A percentile compares a stretch with the other conserved stretches of the same genome.
Conservation (phyloP, 2,888 invertebrate genomes). For the Galerucella calmariensis region DNA sequence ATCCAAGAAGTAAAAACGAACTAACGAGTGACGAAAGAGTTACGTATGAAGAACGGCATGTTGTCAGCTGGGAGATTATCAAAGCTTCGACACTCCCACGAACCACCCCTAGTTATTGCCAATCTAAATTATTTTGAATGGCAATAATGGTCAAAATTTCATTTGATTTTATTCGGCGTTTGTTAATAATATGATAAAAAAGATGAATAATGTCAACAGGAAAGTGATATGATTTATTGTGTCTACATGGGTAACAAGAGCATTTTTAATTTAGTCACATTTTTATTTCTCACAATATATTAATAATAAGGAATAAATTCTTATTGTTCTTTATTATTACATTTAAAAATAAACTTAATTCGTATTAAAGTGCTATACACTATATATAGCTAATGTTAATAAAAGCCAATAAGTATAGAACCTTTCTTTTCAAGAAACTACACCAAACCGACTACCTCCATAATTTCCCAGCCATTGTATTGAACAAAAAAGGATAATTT, state of each 20-base stretch:
- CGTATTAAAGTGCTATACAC: conserved; percentile 53
- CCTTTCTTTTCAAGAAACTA: conserved; percentile 23
- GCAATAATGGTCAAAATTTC: no score
- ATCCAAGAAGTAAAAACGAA: no score
- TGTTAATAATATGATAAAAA: background rate
- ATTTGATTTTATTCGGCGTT: background rate
- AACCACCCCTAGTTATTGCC: no score
- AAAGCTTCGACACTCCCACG: no score
- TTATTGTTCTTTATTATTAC: conserved; percentile 61
- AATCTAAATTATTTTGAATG: no score
- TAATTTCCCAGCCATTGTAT: background rate
- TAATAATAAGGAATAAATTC: conserved; percentile 56
- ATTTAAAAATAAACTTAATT: conserved; percentile 60
- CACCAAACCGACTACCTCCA: background rate
- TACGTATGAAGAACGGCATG: no score
- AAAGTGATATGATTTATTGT: conserved; percentile 73
- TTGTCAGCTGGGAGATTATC: no score
- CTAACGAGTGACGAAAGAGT: no score
- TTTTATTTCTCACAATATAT: conserved; percentile 60
- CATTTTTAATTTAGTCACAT: conserved; percentile 59
- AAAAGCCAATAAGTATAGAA: conserved; percentile 50
- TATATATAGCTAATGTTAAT: conserved; percentile 47
- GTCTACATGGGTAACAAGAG: conserved; percentile 64
- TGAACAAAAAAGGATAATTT: no score
- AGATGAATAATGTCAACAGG: conserved; percentile 62